Evolutionary conservation across 1,140 invertebrate species (phyloP).

Genomic region (Diabrotica undecimpunctata): DNA sequence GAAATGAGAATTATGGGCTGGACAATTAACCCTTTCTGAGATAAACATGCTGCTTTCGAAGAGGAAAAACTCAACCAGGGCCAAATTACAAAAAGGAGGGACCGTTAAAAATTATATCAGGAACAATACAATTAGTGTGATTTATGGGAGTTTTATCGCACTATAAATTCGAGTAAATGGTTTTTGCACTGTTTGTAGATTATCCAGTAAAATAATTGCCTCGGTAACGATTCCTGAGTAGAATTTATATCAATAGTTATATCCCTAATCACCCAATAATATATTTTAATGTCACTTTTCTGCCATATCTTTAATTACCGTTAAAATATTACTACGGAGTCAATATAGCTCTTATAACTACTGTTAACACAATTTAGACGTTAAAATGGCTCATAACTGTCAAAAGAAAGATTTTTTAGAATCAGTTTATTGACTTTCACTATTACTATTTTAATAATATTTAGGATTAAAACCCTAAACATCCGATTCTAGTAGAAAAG

Average conservation of each 20-base stretch:
- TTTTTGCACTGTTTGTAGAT: conserved; percentile 13
- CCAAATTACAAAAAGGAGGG: conserved; percentile 18
- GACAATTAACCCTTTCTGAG: conserved; percentile 21
- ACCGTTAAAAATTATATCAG: conserved; percentile 16
- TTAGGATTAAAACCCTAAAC: no score
- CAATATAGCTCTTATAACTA: no score
- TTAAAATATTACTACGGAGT: no score
- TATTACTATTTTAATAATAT: no score
- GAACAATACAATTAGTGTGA: conserved; percentile 21
- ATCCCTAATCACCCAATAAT: neutral
- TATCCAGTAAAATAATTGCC: conserved; percentile 5
- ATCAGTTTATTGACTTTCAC: no score
- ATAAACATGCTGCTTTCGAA: conserved; percentile 11
- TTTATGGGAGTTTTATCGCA: conserved; percentile 10
- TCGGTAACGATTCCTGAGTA: conserved; percentile 7
- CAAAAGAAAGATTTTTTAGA: no score
- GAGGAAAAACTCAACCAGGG: conserved; percentile 14
- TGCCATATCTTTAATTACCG: neutral
- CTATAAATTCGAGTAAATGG: conserved; percentile 12
- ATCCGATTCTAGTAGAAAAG: no score
- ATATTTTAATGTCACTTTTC: neutral
- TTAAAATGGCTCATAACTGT: no score
- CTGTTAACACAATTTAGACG: no score
- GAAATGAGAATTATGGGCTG: conserved; percentile 11
- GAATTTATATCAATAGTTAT: conserved; percentile 3